These are phyloP conservation scores for Falcunculus frontatus DNA, from an alignment of 2,113 vertebrate genomes.

Conservation along the genomic window DNA sequence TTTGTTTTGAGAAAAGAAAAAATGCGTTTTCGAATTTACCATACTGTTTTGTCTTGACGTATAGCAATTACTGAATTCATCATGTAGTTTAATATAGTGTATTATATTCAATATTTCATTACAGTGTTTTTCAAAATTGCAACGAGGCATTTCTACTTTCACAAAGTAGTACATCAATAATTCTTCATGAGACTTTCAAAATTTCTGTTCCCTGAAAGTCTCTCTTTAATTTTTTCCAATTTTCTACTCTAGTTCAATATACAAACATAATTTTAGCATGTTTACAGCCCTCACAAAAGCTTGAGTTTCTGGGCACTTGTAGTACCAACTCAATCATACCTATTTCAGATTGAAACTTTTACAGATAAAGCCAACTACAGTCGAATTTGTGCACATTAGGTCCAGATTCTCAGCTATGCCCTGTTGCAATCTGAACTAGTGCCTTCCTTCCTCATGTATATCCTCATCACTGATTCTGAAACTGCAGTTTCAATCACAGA, in stretches of 20 bases:
- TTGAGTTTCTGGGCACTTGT: not conserved
- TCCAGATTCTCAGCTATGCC: not conserved
- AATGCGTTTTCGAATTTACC: not conserved
- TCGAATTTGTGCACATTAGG: not conserved
- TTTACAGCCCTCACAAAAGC: not conserved
- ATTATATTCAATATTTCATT: not conserved
- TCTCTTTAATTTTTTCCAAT: not conserved
- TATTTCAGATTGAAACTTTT: not conserved
- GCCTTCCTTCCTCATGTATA: not conserved
- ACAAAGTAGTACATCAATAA: not conserved
- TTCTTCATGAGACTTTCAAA: not conserved
- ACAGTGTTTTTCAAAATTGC: not conserved
- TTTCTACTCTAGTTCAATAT: not conserved
- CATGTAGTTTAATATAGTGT: not conserved
- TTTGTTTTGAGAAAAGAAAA: conserved; percentile 7
- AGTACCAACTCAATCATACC: not conserved
- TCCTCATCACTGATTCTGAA: not conserved
- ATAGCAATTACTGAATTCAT: not conserved
- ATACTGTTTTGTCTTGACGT: not conserved
- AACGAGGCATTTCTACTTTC: not conserved
- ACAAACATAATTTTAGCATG: not conserved
- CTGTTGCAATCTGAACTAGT: not conserved
- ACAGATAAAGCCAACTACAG: not conserved
- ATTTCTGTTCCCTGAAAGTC: not conserved
- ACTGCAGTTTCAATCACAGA: not conserved